Evolutionary conservation across 2,113 vertebrate genomes (phyloP).

Genomic region (Sinocyclocheilus grahami): DNA sequence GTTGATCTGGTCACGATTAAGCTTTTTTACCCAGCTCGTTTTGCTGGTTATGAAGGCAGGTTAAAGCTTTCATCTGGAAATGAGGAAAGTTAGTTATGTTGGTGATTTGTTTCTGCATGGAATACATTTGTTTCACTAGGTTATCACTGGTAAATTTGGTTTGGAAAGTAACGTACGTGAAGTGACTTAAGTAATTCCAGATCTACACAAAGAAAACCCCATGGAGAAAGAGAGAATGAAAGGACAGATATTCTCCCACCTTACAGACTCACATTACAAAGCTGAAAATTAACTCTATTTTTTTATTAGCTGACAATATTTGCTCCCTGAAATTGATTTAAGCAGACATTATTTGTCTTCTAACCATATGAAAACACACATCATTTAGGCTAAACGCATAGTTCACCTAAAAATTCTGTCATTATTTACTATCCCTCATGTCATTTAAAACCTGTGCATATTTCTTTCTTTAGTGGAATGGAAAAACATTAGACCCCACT

Average conservation of each 20-base stretch:
- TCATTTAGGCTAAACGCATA: background rate
- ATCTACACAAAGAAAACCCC: background rate
- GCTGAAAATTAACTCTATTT: background rate
- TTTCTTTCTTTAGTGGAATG: no score
- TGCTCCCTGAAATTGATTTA: background rate
- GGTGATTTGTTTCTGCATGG: background rate
- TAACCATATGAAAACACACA: background rate
- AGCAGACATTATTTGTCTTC: background rate
- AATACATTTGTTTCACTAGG: background rate
- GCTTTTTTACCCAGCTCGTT: background rate
- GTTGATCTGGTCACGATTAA: background rate
- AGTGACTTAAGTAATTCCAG: background rate
- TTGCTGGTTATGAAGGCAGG: background rate
- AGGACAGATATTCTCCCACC: background rate
- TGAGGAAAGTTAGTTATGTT: background rate
- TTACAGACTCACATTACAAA: background rate
- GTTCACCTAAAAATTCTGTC: background rate
- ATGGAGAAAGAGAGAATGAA: background rate
- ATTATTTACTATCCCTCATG: no score
- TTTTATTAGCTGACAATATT: background rate
- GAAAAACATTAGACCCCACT: no score
- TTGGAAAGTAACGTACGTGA: no score
- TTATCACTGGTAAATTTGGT: background rate
- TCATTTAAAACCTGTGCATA: no score
- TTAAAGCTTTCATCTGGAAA: background rate